Percentiles rank a stretch among this genome's conserved stretches.
These are phyloP conservation scores for Sclerodermus sp. DNA, from an alignment of 2,888 invertebrate genomes.

Conservation along the genomic window DNA sequence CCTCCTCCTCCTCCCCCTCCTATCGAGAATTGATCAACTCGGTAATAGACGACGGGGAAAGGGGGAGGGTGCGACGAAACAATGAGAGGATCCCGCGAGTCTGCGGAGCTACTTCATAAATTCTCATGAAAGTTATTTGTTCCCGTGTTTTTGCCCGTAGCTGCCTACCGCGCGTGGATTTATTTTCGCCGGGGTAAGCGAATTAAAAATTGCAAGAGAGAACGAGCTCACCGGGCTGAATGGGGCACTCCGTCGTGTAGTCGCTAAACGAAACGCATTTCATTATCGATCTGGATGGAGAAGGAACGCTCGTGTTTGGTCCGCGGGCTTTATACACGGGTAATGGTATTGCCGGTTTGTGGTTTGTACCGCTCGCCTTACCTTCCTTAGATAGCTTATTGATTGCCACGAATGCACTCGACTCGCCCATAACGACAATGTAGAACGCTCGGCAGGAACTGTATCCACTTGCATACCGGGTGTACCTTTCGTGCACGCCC, in stretches of 20 bases:
- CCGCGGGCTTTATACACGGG: constrained; percentile 14
- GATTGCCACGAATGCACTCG: constrained; percentile 30
- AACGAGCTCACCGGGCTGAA: no score
- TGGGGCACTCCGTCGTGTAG: no score
- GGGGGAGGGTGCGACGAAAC: neutral
- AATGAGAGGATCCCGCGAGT: neutral
- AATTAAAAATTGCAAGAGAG: neutral
- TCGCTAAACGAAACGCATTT: constrained; percentile 20
- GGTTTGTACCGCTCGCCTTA: constrained; percentile 32
- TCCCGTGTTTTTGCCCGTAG: neutral
- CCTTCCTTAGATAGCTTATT: constrained; percentile 38
- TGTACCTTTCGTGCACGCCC: constrained; percentile 7
- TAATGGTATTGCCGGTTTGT: constrained; percentile 35
- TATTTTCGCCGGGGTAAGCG: neutral
- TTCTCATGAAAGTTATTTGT: neutral
- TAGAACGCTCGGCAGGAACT: constrained; percentile 8
- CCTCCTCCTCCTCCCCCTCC: no score
- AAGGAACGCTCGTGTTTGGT: constrained; percentile 24
- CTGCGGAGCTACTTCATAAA: neutral
- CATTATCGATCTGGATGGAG: constrained; percentile 32
- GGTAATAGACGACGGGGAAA: neutral
- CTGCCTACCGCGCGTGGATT: neutral
- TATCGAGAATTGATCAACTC: neutral
- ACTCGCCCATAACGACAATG: constrained; percentile 25
- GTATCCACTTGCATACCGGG: constrained; percentile 8